phyloP scores from a whole-genome alignment of 2,888 invertebrate genomes.

The Boloria selene region DNA sequence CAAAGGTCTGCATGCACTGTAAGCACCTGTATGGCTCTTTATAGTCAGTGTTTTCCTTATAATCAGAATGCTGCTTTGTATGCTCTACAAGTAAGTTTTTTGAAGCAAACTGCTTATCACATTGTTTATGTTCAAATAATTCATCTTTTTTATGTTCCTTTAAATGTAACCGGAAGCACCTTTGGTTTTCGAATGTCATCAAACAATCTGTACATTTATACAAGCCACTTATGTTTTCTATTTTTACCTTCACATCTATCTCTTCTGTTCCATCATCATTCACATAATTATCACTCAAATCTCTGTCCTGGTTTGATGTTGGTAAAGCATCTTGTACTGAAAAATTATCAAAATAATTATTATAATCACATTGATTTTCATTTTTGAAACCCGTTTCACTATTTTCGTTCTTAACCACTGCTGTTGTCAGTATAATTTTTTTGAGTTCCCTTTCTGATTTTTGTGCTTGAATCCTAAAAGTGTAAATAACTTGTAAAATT shows the following conservation, averaged over 20 bases:
- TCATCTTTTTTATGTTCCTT: conserved; percentile 24
- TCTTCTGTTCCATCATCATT: background rate
- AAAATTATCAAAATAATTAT: conserved; percentile 45
- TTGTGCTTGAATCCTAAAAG: conserved; percentile 61
- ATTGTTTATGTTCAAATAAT: conserved; percentile 16
- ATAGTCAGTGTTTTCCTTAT: background rate
- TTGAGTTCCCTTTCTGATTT: conserved; percentile 60
- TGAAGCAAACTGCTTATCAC: conserved; percentile 4
- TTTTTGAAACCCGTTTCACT: conserved; percentile 50
- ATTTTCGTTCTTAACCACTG: conserved; percentile 47
- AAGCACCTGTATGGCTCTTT: background rate
- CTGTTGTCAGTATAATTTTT: conserved; percentile 48
- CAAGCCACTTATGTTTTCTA: conserved; percentile 6
- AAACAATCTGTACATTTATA: conserved; percentile 29
- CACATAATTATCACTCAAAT: too few species aligned
- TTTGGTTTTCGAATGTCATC: conserved; percentile 22
- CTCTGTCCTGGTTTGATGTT: too few species aligned
- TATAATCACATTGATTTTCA: conserved; percentile 51
- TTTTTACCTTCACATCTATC: background rate
- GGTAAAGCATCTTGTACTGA: conserved; percentile 12
- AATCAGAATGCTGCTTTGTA: conserved; percentile 1
- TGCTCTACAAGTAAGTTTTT: conserved; percentile 6
- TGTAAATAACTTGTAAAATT: conserved; percentile 72
- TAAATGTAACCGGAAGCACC: conserved; percentile 19
- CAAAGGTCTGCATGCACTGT: conserved; percentile 13